Evolutionary conservation across 2,797 vertebrate genomes (phyloP).

Genomic region (Sternarchorhynchus goeldii): DNA sequence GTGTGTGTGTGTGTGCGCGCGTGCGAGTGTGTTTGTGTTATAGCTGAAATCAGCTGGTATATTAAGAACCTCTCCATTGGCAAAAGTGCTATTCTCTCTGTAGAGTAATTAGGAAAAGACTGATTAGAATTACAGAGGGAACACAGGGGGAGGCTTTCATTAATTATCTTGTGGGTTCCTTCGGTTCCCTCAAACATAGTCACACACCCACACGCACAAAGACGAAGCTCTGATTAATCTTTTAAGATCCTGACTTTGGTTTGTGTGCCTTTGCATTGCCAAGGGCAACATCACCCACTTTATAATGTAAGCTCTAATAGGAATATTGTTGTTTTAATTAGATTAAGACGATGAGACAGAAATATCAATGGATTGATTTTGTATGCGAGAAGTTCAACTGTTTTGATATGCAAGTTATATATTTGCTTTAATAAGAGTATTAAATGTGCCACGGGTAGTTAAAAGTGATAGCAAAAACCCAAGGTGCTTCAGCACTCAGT

Average conservation of each 20-base stretch:
- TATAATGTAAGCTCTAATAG: slow-evolving; percentile 44
- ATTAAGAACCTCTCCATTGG: slow-evolving; percentile 63
- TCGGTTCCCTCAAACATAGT: slow-evolving; percentile 65
- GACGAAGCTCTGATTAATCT: slow-evolving; percentile 57
- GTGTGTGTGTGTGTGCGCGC: background rate
- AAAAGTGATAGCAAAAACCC: slow-evolving; percentile 32
- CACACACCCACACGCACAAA: slow-evolving; percentile 37
- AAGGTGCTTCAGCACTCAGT: background rate
- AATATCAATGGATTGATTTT: slow-evolving; percentile 33
- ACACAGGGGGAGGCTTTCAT: slow-evolving; percentile 61
- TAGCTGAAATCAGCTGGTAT: slow-evolving; percentile 57
- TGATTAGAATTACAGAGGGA: slow-evolving; percentile 72
- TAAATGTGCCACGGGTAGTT: slow-evolving; percentile 9
- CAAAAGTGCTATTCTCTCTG: slow-evolving; percentile 66
- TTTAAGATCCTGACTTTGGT: slow-evolving; percentile 59
- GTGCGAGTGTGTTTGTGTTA: slow-evolving; percentile 26
- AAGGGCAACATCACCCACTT: slow-evolving; percentile 37
- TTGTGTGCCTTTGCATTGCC: slow-evolving; percentile 53
- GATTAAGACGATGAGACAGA: slow-evolving; percentile 27
- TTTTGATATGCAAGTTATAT: slow-evolving; percentile 54
- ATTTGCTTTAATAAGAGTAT: slow-evolving; percentile 41
- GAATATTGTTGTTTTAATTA: slow-evolving; percentile 47
- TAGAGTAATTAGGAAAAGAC: slow-evolving; percentile 66
- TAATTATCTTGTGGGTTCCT: slow-evolving; percentile 66
- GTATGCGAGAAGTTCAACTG: slow-evolving; percentile 30